Base-by-base conservation (phyloP, 2,113 vertebrate species). In the Shinisaurus crocodilurus region DNA sequence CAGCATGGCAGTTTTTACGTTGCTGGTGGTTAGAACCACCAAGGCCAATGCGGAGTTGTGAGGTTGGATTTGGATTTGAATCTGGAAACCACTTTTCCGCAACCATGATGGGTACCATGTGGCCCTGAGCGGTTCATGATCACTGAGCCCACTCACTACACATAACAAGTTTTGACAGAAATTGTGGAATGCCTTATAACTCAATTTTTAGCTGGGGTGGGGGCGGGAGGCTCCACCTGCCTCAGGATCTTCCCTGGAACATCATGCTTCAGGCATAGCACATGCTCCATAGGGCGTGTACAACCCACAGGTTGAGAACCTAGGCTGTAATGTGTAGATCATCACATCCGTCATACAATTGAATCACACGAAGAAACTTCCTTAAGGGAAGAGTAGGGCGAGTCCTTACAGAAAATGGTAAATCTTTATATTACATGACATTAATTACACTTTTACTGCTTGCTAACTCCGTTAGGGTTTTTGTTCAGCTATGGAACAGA, bases 401-500 rank as follows among this genome's bases (percentile, higher is more conserved):
- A 91, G 83, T 90, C 85, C 89, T 93, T 72, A 91, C 88, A 94
- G 91, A 94, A 96, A 94, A 95, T 89, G 90, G 89, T 86, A 94
- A 95, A 95, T 95, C 91, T 95, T 95, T 94, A 60, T 93, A 85
- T 81, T 89, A 84, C 91, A 81, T 91, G 87, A 92, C 91, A 90
- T 91, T 95, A 93, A 95, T 96, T 95, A 94, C 88, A 93, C 72
- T 94, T 94, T 88, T 90, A 91, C 85, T 88, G 85, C 76, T 50
- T 93, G 81, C 79, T 95, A 95, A 95, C 90, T 67, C 83, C 91
- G 93, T 92, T 95, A 94, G 9, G 65, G 85, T 60, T 60, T 91
- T 81, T 89, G 81, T 60, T 54, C 23, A 75, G 70, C 60, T 83
- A 65, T 27, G 87, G 93, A 95, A 90, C 88, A 92, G 77, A 80